Percentiles rank a stretch among this genome's conserved stretches.
Evolutionary conservation across 2,888 invertebrate species (phyloP).

Genomic region (Microchrysa polita): DNA sequence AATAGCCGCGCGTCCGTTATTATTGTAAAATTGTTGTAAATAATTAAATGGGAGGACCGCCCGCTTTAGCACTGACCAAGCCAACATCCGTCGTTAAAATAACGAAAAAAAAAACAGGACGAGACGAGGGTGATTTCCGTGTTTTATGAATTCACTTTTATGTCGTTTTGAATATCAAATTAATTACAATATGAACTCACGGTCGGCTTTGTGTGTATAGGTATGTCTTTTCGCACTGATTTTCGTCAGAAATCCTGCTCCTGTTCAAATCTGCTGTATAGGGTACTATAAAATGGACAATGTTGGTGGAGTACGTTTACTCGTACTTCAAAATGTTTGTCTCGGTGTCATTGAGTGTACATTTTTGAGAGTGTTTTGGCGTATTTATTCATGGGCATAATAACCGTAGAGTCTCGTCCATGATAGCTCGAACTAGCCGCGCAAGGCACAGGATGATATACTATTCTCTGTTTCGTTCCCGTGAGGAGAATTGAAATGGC

Average conservation of each 20-base stretch:
- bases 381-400: not conserved
- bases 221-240: not conserved
- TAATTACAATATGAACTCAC: constrained; percentile 6
- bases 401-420: too few relatives aligned
- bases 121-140: constrained; percentile 5
- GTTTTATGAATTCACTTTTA: constrained; percentile 33
- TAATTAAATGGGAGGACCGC: not conserved
- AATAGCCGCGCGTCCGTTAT: not conserved
- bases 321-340: too few relatives aligned
- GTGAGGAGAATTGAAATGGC: too few relatives aligned
- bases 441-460: too few relatives aligned
- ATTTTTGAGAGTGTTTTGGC: too few relatives aligned
- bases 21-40: not conserved
- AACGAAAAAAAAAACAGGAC: not conserved
- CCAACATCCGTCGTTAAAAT: not conserved
- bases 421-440: not conserved
- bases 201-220: too few relatives aligned
- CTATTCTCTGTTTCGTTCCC: not conserved
- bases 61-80: not conserved
- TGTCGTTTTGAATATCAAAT: constrained; percentile 34
- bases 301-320: too few relatives aligned
- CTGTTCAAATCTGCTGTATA: too few relatives aligned
- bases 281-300: too few relatives aligned
- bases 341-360: too few relatives aligned
- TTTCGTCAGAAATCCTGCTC: not conserved